Evolutionary conservation across 2,113 vertebrate genomes (phyloP), one percentile per base, ranked within the genome.

Genomic region (Myanophis thanlyinensis): DNA sequence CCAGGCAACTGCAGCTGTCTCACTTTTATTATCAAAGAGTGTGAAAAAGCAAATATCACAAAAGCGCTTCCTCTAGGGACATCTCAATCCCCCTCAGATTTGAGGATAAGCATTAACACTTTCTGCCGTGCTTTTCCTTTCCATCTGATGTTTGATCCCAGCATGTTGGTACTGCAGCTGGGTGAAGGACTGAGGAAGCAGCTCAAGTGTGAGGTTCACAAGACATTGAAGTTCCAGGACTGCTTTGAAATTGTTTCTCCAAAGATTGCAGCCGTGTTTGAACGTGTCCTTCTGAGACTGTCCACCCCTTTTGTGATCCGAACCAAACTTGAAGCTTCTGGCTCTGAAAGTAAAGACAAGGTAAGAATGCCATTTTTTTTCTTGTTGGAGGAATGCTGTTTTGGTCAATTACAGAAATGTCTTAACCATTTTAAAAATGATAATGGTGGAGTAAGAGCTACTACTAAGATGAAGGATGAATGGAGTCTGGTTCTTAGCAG

Each of bases 71-170:
- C 96, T 6, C 96, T 94, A 0, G 98, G 97, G 91, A 97, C 98
- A 49, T 99, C 99, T 10, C 98, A 97, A 8, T 98, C 98, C 40
- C 98, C 99, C 1, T 96, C 97, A 5, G 99, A 99, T 96, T 98
- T 99, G 95, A 97, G 98, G 95, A 99, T 99, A 85, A 98, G 98
- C 96, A 98, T 99, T 98, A 99, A 95, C 95, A 99, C 99, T 12
- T 99, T 99, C 97, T 99, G 99, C 97, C 97, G 98, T 96, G 98
- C 99, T 86, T 99, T 99, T 91, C 99, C 99, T 0, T 99, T 99
- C 97, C 99, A 99, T 93, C 94, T 99, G 91, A 99, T 99, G 97
- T 98, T 99, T 95, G 99, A 99, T 92, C 97, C 98, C 85, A 97
- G 96, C 94, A 99, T 99, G 99, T 95, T 98, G 48, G 93, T 99